Evolutionary conservation across 2,113 vertebrate genomes (phyloP).

Genomic region (Sylvilagus bachmani): DNA sequence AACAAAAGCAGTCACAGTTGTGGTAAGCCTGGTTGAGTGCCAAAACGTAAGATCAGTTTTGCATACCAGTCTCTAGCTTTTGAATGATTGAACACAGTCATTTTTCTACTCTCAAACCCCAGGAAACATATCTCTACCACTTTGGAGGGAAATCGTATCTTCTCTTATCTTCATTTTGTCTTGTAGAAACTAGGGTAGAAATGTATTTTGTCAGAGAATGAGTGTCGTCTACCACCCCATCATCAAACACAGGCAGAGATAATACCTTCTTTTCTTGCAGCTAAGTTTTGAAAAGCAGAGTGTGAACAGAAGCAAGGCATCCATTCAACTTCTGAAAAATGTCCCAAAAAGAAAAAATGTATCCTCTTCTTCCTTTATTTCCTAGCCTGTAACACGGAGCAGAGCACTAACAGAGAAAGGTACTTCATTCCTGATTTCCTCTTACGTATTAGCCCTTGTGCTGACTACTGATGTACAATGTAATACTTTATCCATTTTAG

Average conservation of each 20-base stretch:
- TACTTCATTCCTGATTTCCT: no score
- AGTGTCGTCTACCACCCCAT: background rate
- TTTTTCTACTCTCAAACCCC: background rate
- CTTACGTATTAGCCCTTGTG: no score
- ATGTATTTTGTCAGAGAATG: constrained; percentile 16
- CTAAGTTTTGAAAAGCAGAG: background rate
- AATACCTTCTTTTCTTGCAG: background rate
- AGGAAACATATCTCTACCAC: background rate
- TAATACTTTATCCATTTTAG: no score
- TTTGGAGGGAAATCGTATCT: constrained; percentile 25
- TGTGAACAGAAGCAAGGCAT: background rate
- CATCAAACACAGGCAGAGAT: background rate
- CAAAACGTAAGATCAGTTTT: background rate
- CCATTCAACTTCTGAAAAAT: background rate
- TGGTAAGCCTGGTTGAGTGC: constrained; percentile 30
- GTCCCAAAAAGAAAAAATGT: background rate
- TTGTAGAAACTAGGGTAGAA: background rate
- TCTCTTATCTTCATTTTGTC: background rate
- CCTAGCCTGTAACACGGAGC: background rate
- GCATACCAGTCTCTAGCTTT: background rate
- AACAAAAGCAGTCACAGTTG: constrained; percentile 9
- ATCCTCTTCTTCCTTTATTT: background rate
- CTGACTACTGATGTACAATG: no score
- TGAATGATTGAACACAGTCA: background rate
- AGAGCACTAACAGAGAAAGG: background rate